A percentile compares a stretch with the other conserved stretches of the same genome.
Evolutionary conservation across 2,888 invertebrate species (phyloP).

Genomic region (Agrochola litura): DNA sequence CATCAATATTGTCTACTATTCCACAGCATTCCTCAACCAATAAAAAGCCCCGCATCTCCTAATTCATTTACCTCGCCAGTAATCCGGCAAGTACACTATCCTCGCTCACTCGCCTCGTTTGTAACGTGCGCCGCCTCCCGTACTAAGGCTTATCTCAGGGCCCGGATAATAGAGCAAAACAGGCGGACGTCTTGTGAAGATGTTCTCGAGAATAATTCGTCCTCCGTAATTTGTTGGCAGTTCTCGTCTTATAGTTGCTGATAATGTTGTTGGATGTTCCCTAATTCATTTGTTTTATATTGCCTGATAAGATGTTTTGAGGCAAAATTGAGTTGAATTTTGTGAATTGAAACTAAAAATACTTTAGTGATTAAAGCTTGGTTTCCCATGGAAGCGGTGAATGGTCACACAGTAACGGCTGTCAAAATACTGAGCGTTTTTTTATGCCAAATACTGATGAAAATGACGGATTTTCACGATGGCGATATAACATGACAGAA

Average conservation of each 20-base stretch:
- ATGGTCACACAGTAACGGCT: no score
- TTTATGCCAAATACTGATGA: no score
- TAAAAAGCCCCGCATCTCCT: conserved; percentile 15
- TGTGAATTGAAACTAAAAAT: neutral
- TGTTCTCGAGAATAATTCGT: conserved; percentile 60
- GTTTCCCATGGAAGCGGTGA: no score
- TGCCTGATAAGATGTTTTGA: conserved; percentile 14
- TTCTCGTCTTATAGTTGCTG: conserved; percentile 44
- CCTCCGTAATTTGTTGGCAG: conserved; percentile 58
- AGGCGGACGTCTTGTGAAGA: conserved; percentile 57
- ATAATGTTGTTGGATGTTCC: conserved; percentile 31
- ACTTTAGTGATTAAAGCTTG: neutral
- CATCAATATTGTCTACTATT: neutral
- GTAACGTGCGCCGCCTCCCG: conserved; percentile 49
- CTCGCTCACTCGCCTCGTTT: conserved; percentile 41
- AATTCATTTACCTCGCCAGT: conserved; percentile 47
- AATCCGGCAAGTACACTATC: conserved; percentile 46
- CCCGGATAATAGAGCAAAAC: conserved; percentile 56
- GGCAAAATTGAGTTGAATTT: conserved; percentile 24
- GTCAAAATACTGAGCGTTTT: no score
- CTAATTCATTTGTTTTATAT: conserved; percentile 41
- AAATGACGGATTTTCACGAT: no score
- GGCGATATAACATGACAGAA: no score
- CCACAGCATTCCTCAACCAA: neutral
- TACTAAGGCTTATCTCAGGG: conserved; percentile 58